Evolutionary conservation across 2,113 vertebrate genomes (phyloP).

Genomic region (Spea bombifrons): DNA sequence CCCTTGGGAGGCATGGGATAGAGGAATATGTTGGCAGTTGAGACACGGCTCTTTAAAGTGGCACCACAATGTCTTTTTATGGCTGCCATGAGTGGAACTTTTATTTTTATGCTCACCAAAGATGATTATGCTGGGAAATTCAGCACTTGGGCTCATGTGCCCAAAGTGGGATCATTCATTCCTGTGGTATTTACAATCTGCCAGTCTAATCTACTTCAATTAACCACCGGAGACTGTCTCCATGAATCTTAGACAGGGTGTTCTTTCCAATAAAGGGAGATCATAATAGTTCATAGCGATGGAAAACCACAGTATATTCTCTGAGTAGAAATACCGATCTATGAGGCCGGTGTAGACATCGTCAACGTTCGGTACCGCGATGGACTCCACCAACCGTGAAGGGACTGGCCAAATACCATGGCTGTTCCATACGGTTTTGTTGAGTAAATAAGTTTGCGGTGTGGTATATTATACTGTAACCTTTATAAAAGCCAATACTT

Average conservation of each 20-base stretch:
- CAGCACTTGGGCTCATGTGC: conserved; percentile 29
- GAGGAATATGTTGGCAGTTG: neutral
- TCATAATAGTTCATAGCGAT: neutral
- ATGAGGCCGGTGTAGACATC: neutral
- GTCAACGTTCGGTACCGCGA: no score
- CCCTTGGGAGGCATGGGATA: neutral
- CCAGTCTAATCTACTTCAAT: conserved; percentile 8
- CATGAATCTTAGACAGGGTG: neutral
- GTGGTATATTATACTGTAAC: no score
- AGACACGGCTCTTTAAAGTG: neutral
- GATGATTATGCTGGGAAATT: conserved; percentile 34
- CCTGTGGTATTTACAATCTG: conserved; percentile 41
- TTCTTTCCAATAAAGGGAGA: neutral
- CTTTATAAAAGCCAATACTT: no score
- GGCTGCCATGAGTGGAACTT: conserved; percentile 4
- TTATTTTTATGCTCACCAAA: conserved; percentile 1
- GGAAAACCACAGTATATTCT: neutral
- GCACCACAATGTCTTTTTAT: conserved; percentile 23
- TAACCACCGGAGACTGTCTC: conserved; percentile 43
- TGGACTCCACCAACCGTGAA: no score
- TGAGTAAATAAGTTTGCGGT: no score
- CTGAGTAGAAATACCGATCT: neutral
- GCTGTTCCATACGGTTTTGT: no score
- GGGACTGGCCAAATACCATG: no score
- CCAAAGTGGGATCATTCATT: conserved; percentile 37